Evolutionary conservation across 2,113 vertebrate species (phyloP), one percentile per base, ranked within the genome.

Genomic region (Origma solitaria): DNA sequence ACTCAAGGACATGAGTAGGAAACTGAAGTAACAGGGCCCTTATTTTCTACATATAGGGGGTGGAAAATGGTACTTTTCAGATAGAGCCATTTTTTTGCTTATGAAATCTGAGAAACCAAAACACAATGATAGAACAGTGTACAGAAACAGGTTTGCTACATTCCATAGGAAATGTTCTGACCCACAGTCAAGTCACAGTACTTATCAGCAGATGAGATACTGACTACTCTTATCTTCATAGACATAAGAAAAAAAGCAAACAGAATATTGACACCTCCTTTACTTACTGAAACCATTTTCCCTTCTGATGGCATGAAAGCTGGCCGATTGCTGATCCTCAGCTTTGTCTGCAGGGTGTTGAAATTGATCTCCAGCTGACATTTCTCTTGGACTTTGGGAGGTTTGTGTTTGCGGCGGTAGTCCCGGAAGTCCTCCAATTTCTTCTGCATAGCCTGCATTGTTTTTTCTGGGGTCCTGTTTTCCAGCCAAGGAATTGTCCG

Each of bases 231-330:
- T 82, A 42, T 28, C 38, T 75, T 95, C 31, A 60, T 1, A 70
- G 38, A 45, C 7, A 24, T 25, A 57, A 70, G 27, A 49, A 86
- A 60, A 83, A 58, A 56, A 12, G 24, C 71, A 31, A 80, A 64
- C 1, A 7, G 40, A 86, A 40, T n/a, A 66, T 33, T 44, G 33
- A 45, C 24, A 65, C 4, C 23, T 60, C 19, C 15, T 65, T 49
- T 82, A 98, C 97, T 98, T 97, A 99, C 99, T 95, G 99, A 99
- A 95, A 99, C 99, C 99, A 99, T 99, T 98, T 99, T 99, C 69
- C 99, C 99, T 95, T 99, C 99, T 2, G 99, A 99, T 77, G 99
- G 99, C 99, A 99, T 99, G 96, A 99, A 99, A 71, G 99, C 99
- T 1, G 99, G 99, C 7, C 99, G 98, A 96, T 99, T 99, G 97